Base-by-base conservation (phyloP, 2,888 invertebrate species). In the Gerris lacustris region DNA sequence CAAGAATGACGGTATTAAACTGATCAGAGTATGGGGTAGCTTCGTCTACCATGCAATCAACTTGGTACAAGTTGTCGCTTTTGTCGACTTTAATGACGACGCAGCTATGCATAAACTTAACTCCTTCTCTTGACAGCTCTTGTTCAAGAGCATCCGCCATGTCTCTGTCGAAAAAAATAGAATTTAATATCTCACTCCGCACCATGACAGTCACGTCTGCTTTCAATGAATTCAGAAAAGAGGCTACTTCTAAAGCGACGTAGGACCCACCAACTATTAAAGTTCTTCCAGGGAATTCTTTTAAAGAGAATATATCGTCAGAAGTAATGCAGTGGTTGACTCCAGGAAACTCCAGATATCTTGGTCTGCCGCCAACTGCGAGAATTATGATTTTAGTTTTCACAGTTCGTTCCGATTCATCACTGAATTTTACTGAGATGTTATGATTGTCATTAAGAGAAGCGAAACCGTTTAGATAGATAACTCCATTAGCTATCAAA, bases 321-420 rank as follows among this genome's bases (percentile, higher is more conserved):
- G 84, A 84, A 6, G 84, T 82, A 69, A 85, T 83, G 69, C 82
- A 90, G 79, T 88, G 86, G 79, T 96, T 93, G 11, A 91, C 93
- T 62, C 95, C 96, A 11, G 94, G 93, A 76, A 94, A 89, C 68
- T 91, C 85, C 0, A 94, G 93, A 81, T 94, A 95, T 72, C 86
- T 86, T 0, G 96, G 96, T 76, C 96, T 84, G 17, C 94, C 94
- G n/a, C 96, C 96, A 64, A 92, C 93, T 5, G 96, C 96, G 72
- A 96, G 88, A 67, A 96, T 84, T 72, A 95, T 83, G 77, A 91
- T 86, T 78, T 88, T 86, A 0, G 88, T 85, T 7, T 86, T 91
- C 62, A 94, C 76, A 73, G 11, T 17, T 2, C 17, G 9, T n/a
- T 9, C 18, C 9, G 9, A 9, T 9, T 18, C 18, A 2, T 64